A percentile compares a stretch with the other conserved stretches of the same genome.
These are phyloP conservation scores for Hemicordylus capensis DNA, from an alignment of 2,113 vertebrate species.

Conservation along the genomic window DNA sequence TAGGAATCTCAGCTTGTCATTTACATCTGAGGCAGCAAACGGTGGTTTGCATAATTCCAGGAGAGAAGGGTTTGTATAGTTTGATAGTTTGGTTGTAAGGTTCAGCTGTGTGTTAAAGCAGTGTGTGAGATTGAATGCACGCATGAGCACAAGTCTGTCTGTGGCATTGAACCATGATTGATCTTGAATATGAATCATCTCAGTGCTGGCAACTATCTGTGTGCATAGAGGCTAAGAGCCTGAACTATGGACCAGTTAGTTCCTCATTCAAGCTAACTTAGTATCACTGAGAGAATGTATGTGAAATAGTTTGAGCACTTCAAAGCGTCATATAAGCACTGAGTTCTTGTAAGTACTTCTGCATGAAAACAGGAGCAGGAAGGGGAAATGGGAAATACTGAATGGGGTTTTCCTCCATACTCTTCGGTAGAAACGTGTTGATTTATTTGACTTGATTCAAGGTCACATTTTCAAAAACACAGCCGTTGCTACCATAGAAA, in stretches of 20 bases:
- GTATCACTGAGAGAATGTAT: neutral
- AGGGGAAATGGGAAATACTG: constrained; percentile 4
- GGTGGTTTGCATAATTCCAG: too few relatives aligned
- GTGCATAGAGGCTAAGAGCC: too few relatives aligned
- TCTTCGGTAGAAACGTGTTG: neutral
- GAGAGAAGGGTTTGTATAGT: too few relatives aligned
- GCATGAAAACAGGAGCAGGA: neutral
- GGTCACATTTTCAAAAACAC: neutral
- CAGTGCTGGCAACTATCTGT: too few relatives aligned
- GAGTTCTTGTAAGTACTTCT: neutral
- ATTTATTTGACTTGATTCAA: constrained; percentile 24
- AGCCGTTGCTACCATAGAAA: neutral
- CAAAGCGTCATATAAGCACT: neutral
- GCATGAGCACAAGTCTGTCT: too few relatives aligned
- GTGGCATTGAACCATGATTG: too few relatives aligned
- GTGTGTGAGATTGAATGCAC: too few relatives aligned
- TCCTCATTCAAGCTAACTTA: neutral
- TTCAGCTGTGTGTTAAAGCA: too few relatives aligned
- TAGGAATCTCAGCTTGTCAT: too few relatives aligned
- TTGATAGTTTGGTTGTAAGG: too few relatives aligned
- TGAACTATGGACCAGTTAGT: neutral
- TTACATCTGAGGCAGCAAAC: too few relatives aligned
- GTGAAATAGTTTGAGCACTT: neutral
- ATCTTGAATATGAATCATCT: too few relatives aligned
- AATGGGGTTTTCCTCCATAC: neutral